These are phyloP conservation scores for Teleopsis dalmanni DNA, from an alignment of 1,140 invertebrate species.

Conservation along the genomic window DNA sequence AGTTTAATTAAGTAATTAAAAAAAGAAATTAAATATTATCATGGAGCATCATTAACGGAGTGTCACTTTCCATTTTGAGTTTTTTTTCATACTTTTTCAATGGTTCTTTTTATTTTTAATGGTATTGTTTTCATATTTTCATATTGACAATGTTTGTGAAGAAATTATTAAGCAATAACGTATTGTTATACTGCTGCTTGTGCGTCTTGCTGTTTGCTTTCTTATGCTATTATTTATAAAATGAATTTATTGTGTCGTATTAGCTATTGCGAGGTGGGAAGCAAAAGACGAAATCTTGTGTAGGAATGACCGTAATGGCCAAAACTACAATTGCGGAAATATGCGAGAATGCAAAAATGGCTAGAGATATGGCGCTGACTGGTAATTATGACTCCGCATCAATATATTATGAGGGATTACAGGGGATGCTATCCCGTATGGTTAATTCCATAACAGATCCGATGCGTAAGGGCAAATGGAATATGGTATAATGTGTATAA, in stretches of 20 bases:
- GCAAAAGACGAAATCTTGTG: slow-evolving; percentile 44
- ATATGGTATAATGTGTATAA: slow-evolving; percentile 53
- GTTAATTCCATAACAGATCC: slow-evolving; percentile 66
- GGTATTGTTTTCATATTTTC: too few relatives aligned
- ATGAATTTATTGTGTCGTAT: not conserved
- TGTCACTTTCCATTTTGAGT: slow-evolving; percentile 5
- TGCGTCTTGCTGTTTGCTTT: not conserved
- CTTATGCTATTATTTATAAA: not conserved
- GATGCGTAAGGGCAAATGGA: slow-evolving; percentile 80
- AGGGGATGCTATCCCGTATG: slow-evolving; percentile 58
- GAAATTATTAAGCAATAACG: too few relatives aligned
- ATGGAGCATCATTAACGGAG: not conserved
- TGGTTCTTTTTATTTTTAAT: not conserved
- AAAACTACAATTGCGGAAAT: slow-evolving; percentile 75
- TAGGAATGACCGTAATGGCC: slow-evolving; percentile 68
- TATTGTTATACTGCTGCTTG: too few relatives aligned
- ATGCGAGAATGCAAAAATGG: slow-evolving; percentile 86
- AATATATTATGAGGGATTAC: slow-evolving; percentile 92
- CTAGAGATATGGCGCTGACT: slow-evolving; percentile 86
- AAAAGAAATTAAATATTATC: too few relatives aligned
- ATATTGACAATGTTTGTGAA: too few relatives aligned
- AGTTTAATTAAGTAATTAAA: too few relatives aligned
- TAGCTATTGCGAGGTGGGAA: slow-evolving; percentile 44
- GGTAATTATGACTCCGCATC: slow-evolving; percentile 92
- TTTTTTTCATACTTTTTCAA: slow-evolving; percentile 1